Conservation (phyloP, 2,888 invertebrate genomes). For the Sussaba pulchella region DNA sequence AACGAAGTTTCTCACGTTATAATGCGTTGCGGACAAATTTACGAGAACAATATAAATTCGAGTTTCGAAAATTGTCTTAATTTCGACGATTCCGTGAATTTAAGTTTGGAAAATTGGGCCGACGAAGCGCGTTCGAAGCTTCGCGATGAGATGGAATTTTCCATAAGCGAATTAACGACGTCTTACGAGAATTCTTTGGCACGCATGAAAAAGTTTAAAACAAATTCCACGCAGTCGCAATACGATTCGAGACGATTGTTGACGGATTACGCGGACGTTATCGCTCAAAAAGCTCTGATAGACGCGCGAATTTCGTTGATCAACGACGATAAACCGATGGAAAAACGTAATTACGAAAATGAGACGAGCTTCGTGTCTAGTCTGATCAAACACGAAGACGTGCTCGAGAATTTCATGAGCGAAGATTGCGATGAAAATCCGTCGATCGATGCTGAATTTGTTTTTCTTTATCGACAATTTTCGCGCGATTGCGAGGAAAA, state of each 20-base stretch:
- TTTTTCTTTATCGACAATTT: slow-evolving; percentile 88
- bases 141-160: slow-evolving; percentile 90
- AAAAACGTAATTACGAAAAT: slow-evolving; percentile 66
- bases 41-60: slow-evolving; percentile 85
- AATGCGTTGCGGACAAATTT: slow-evolving; percentile 89
- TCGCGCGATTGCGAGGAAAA: slow-evolving; percentile 86
- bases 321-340: slow-evolving; percentile 85
- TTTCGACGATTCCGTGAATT: slow-evolving; percentile 87
- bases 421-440: slow-evolving; percentile 83
- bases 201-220: slow-evolving; percentile 86
- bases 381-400: slow-evolving; percentile 80
- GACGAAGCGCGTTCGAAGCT: slow-evolving; percentile 90
- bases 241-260: slow-evolving; percentile 85
- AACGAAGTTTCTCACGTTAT: slow-evolving; percentile 92
- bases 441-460: slow-evolving; percentile 88
- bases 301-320: slow-evolving; percentile 91
- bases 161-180: slow-evolving; percentile 88
- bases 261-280: slow-evolving; percentile 89
- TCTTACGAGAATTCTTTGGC: slow-evolving; percentile 88
- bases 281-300: slow-evolving; percentile 91
- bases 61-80: slow-evolving; percentile 85
- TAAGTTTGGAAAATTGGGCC: slow-evolving; percentile 91
- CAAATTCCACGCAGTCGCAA: slow-evolving; percentile 69
- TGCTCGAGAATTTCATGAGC: slow-evolving; percentile 75
- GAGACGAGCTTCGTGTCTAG: slow-evolving; percentile 79